A percentile compares a stretch with the other conserved stretches of the same genome.
Conservation (phyloP, 1,140 invertebrate species). For the Pseudachorutes palmiensis region DNA sequence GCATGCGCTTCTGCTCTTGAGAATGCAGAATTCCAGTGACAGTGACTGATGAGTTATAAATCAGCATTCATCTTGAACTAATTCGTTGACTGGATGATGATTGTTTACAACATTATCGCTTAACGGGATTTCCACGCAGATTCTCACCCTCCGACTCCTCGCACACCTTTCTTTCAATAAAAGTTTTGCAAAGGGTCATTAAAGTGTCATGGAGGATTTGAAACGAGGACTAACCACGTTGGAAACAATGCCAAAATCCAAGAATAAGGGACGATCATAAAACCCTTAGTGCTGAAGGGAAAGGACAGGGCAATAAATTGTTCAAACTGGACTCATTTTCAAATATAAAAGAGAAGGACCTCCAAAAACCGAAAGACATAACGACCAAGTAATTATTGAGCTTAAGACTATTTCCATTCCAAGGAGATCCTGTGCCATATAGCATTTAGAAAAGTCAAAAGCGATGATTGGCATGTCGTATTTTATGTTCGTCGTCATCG, state of each 20-base stretch:
- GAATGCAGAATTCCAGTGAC: no score
- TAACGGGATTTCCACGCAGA: no score
- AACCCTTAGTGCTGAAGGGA: background rate
- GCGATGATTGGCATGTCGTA: constrained; percentile 36
- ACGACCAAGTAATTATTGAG: constrained; percentile 35
- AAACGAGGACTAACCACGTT: constrained; percentile 4
- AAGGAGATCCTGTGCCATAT: no score
- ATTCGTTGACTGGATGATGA: no score
- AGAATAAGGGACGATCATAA: background rate
- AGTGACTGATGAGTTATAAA: no score
- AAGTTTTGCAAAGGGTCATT: no score
- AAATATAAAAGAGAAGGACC: background rate
- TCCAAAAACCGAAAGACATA: constrained; percentile 29
- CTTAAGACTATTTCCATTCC: constrained; percentile 27
- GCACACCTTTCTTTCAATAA: no score
- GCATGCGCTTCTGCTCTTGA: no score
- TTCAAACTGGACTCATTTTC: constrained; percentile 19
- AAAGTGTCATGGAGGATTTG: background rate
- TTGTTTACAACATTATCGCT: no score
- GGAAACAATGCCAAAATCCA: constrained; percentile 11
- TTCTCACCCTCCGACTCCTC: no score
- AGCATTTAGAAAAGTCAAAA: background rate
- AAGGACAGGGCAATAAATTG: constrained; percentile 26
- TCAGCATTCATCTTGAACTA: no score
- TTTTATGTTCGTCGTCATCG: constrained; percentile 23